A percentile compares a stretch with the other conserved stretches of the same genome.
Evolutionary conservation across 1,140 invertebrate species (phyloP).

Genomic region (Prorops nasuta): DNA sequence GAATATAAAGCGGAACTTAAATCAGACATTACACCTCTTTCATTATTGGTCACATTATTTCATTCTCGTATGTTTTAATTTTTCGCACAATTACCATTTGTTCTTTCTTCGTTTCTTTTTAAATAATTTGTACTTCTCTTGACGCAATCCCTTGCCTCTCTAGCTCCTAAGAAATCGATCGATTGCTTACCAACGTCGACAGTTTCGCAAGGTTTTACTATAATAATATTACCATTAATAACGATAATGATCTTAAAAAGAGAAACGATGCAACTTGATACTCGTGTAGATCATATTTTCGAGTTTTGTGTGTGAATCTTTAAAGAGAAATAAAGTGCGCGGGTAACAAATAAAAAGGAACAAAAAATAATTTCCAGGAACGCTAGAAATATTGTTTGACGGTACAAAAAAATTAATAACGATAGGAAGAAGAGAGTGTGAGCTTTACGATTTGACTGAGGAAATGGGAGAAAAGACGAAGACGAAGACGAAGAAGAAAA

Average conservation of each 20-base stretch:
- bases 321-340: too few species aligned
- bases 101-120: constrained; percentile 17
- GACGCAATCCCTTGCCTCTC: constrained; percentile 35
- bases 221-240: constrained; percentile 27
- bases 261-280: constrained; percentile 33
- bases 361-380: too few species aligned
- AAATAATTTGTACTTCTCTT: constrained; percentile 45
- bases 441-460: too few species aligned
- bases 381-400: too few species aligned
- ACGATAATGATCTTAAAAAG: constrained; percentile 35
- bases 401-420: too few species aligned
- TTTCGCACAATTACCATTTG: constrained; percentile 30
- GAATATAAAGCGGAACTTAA: constrained; percentile 42
- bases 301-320: too few species aligned
- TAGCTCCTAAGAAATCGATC: constrained; percentile 32
- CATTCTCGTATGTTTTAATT: constrained; percentile 34
- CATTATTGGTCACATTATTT: constrained; percentile 35
- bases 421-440: too few species aligned
- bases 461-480: too few species aligned
- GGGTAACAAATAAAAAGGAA: too few species aligned
- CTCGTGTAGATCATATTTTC: not conserved
- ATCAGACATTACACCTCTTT: constrained; percentile 40
- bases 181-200: constrained; percentile 36
- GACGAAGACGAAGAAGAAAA: too few species aligned
- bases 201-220: constrained; percentile 39